Evolutionary conservation across 2,888 invertebrate genomes (phyloP), one percentile per base, ranked within the genome.

Genomic region (Drosophila neonasuta): DNA sequence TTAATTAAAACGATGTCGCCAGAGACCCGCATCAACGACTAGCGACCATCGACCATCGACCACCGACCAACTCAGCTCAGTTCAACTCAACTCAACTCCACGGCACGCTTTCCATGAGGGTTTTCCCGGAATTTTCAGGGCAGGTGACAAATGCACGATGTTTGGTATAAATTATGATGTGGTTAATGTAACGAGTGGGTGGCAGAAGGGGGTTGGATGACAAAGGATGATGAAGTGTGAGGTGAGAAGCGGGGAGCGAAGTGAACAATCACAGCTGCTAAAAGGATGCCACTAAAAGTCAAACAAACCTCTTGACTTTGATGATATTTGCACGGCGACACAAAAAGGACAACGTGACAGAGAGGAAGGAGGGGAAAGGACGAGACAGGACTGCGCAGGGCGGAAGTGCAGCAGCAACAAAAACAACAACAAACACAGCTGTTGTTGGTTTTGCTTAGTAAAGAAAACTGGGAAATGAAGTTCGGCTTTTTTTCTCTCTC

Each of bases 91-190:
- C 34, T 34, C 34, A n/a, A 36, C 68, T 36, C 50, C 50, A 58
- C 39, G 52, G 56, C 65, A 79, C 62, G 80, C 63, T 68, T 68
- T 78, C 71, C 73, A 80, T 80, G 77, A 73, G 83, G 83, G 85
- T 77, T 88, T 88, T 88, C 89, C 89, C 81, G 78, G 88, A 88
- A 88, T 88, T 88, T 82, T 60, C 55, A 69, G 68, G 60, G 65
- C 87, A 86, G 81, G 84, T 84, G 78, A 77, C 71, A 68, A 68
- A 76, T 81, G 79, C 61, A 57, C 58, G 41, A 68, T 15, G 44
- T 44, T 56, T 49, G 45, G 30, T 51, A 51, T 65, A 63, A 75
- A 56, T 56, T 36, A 56, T 44, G 44, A 11, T 2, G 30, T 15
- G 29, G 6, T 20, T 34, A 32, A 42, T 29, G 0, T 2, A 17